Base-by-base conservation (phyloP, 2,113 vertebrate species). In the Xiphias gladius region DNA sequence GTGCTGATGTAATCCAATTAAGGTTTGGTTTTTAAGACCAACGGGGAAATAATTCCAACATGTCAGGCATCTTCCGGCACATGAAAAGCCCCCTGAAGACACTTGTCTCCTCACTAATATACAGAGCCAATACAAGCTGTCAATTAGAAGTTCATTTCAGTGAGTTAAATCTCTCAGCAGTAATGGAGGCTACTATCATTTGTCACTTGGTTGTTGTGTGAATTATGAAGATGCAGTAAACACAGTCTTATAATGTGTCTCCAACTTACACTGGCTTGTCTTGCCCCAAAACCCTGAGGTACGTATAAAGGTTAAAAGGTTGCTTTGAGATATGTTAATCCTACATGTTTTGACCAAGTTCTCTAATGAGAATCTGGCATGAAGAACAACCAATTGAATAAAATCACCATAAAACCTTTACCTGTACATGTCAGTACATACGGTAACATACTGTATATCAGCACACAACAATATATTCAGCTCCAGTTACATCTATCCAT, bases 1-100 rank as follows among this genome's bases (percentile, higher is more conserved):
- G 65, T 73, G 75, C 84, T 79, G 83, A 76, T 74, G 74, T 86
- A 88, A 93, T 89, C 77, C 86, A 85, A 92, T 93, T 87, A 89
- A 79, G 64, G 58, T 85, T 73, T 50, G 46, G 30, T 59, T 83
- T 76, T 86, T 85, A 87, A 80, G 69, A 89, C 76, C 86, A 84
- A 84, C 68, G 39, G 88, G 84, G 79, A 86, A 83, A 89, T 89
- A 86, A 89, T 84, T 85, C 46, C 70, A 81, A 75, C 73, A 72
- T 84, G 85, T 86, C 85, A 85, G 77, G 72, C 69, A 76, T 88
- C 82, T 73, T 88, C 61, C 70, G 37, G 62, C 86, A 73, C 66
- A 80, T 85, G 76, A 91, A 91, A 88, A 80, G 43, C 67, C 86
- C 86, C 86, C 88, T 74, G 10, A 84, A 85, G 88, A 86, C 85